Percentiles rank a stretch among this genome's conserved stretches.
Evolutionary conservation across 1,140 invertebrate species (phyloP).

Genomic region (Drosophila arawakana): DNA sequence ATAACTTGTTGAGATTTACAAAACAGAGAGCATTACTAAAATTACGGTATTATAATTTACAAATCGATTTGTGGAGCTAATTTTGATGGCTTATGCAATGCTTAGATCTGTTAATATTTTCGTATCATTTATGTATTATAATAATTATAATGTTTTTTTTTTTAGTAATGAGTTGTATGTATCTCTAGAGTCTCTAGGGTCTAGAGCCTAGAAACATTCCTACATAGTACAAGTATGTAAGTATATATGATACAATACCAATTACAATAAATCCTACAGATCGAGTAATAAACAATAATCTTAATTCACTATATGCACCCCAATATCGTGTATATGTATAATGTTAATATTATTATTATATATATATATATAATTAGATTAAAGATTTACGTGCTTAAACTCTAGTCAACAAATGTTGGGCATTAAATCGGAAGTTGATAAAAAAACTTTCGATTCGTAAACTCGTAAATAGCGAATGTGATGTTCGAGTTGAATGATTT

Average conservation of each 20-base stretch:
- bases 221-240: conserved; percentile 8
- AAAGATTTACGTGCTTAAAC: conserved; percentile 46
- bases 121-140: conserved; percentile 38
- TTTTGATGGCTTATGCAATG: conserved; percentile 59
- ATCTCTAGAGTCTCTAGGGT: conserved; percentile 10
- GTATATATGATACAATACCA: conserved; percentile 69
- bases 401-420: conserved; percentile 75
- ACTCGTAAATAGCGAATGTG: too few species aligned
- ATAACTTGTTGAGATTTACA: conserved; percentile 82
- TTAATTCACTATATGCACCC: conserved; percentile 53
- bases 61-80: conserved; percentile 69
- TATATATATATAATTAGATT: conserved; percentile 13
- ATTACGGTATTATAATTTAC: conserved; percentile 63
- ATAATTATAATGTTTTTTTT: conserved; percentile 11
- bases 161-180: conserved; percentile 32
- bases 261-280: conserved; percentile 71
- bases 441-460: conserved; percentile 54
- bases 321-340: conserved; percentile 41
- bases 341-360: conserved; percentile 35
- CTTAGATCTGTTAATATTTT: conserved; percentile 42
- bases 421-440: conserved; percentile 51
- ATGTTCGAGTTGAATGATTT: conserved; percentile 9
- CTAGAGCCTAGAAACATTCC: conserved; percentile 1
- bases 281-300: conserved; percentile 77
- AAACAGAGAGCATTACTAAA: conserved; percentile 78